Percentiles rank a stretch among this genome's conserved stretches.
phyloP scores from a whole-genome alignment of 2,797 vertebrate species.

The Pogonophryne albipinna region DNA sequence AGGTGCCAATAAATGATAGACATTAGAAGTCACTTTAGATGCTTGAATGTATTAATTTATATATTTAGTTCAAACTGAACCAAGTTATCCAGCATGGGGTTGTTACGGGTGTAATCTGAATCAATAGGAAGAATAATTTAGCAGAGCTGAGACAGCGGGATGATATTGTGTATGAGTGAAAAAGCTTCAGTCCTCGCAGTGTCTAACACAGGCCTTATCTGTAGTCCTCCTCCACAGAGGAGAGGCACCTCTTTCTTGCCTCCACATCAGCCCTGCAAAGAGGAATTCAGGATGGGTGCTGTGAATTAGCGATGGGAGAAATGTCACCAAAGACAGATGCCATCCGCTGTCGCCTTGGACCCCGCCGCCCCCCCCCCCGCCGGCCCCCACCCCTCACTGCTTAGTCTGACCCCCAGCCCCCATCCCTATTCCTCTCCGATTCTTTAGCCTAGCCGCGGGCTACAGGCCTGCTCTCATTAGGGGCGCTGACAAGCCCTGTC shows the following conservation, averaged over 20 bases:
- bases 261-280: constrained; percentile 63
- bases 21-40: constrained; percentile 30
- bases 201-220: constrained; percentile 50
- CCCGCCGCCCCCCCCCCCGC: constrained; percentile 17
- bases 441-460: constrained; percentile 73
- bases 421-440: constrained; percentile 60
- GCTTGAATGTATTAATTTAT: constrained; percentile 44
- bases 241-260: constrained; percentile 40
- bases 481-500: constrained; percentile 83
- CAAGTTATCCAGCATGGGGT: constrained; percentile 56
- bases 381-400: constrained; percentile 19
- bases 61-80: constrained; percentile 11
- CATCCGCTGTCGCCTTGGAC: constrained; percentile 68
- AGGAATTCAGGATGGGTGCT: constrained; percentile 65
- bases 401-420: constrained; percentile 46
- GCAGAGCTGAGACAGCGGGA: constrained; percentile 53
- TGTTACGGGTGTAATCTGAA: constrained; percentile 59
- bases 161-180: constrained; percentile 63
- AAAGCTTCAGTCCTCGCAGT: constrained; percentile 40
- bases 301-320: constrained; percentile 64
- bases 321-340: constrained; percentile 79
- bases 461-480: constrained; percentile 81
- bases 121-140: constrained; percentile 67
- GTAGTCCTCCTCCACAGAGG: constrained; percentile 37
- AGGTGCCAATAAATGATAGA: constrained; percentile 44